These are phyloP conservation scores for Eupithecia insigniata DNA, from an alignment of 2,888 invertebrate genomes.

Conservation along the genomic window DNA sequence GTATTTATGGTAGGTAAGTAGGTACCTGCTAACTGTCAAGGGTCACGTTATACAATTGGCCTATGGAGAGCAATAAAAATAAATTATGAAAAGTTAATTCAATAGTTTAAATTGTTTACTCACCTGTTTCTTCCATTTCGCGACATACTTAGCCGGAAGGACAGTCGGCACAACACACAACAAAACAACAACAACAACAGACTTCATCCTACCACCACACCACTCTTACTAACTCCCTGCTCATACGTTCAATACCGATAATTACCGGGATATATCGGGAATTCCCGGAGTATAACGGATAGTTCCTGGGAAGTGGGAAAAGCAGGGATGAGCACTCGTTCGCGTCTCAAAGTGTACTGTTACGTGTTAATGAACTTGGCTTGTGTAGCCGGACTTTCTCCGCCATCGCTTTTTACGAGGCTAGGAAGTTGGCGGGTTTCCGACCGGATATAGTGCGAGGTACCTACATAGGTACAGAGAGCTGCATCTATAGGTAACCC, in stretches of 20 bases:
- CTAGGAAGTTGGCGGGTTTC: slow-evolving; percentile 51
- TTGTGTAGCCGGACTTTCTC: slow-evolving; percentile 73
- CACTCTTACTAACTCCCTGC: slow-evolving; percentile 15
- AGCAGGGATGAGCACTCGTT: slow-evolving; percentile 50
- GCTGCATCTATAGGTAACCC: neutral
- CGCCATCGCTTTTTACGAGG: slow-evolving; percentile 63
- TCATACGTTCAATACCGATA: slow-evolving; percentile 11
- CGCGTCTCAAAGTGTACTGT: slow-evolving; percentile 65
- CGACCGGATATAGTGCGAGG: neutral
- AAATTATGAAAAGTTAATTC: neutral
- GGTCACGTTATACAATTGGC: too few relatives aligned
- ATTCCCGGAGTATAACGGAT: slow-evolving; percentile 28
- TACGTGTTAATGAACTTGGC: slow-evolving; percentile 81
- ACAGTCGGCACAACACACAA: slow-evolving; percentile 61
- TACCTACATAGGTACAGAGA: neutral
- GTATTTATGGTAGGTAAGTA: too few relatives aligned
- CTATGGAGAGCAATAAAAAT: too few relatives aligned
- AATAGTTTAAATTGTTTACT: slow-evolving; percentile 44
- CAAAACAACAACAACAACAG: slow-evolving; percentile 51
- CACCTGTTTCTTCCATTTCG: slow-evolving; percentile 92
- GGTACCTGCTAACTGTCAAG: too few relatives aligned
- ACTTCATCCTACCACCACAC: slow-evolving; percentile 53
- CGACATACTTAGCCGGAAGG: slow-evolving; percentile 85
- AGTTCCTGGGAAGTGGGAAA: slow-evolving; percentile 34
- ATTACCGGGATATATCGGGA: slow-evolving; percentile 16